These are phyloP conservation scores for Agrilus biguttatus DNA, from an alignment of 2,888 invertebrate genomes.

Conservation along the genomic window DNA sequence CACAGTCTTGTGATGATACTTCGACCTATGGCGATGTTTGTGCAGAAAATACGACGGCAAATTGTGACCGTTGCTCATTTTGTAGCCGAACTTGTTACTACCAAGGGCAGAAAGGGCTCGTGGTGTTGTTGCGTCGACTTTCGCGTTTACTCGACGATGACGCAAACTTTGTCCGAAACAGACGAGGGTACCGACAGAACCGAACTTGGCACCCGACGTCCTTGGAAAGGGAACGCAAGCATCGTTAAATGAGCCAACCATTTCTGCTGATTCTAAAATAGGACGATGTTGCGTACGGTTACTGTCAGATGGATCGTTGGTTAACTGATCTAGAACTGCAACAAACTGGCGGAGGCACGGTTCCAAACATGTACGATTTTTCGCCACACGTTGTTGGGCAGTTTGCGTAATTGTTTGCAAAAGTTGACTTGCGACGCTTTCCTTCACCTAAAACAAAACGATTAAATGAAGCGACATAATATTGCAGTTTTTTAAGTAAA, in stretches of 20 bases:
- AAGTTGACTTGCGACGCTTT: constrained; percentile 54
- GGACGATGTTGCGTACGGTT: constrained; percentile 22
- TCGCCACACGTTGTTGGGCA: constrained; percentile 68
- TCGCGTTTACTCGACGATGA: constrained; percentile 51
- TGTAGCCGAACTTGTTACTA: constrained; percentile 21
- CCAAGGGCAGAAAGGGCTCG: constrained; percentile 62
- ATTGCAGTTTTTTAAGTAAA: too few relatives aligned
- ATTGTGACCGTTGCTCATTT: constrained; percentile 22
- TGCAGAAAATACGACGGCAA: constrained; percentile 71
- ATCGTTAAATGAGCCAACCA: constrained; percentile 40
- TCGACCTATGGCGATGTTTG: constrained; percentile 19
- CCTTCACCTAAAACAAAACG: constrained; percentile 40
- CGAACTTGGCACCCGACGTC: constrained; percentile 88
- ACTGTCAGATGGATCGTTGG: constrained; percentile 38
- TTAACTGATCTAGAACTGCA: constrained; percentile 44
- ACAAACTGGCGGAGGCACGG: constrained; percentile 68
- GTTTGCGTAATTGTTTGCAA: constrained; percentile 69
- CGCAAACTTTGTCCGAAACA: constrained; percentile 65
- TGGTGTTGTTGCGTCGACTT: constrained; percentile 65
- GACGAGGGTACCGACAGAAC: constrained; percentile 71
- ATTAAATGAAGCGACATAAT: neutral
- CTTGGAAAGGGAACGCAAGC: constrained; percentile 87
- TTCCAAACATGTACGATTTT: constrained; percentile 75
- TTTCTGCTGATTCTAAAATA: constrained; percentile 16
- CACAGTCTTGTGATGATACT: constrained; percentile 15